Evolutionary conservation across 2,113 vertebrate genomes (phyloP).

Genomic region (Gobius niger): DNA sequence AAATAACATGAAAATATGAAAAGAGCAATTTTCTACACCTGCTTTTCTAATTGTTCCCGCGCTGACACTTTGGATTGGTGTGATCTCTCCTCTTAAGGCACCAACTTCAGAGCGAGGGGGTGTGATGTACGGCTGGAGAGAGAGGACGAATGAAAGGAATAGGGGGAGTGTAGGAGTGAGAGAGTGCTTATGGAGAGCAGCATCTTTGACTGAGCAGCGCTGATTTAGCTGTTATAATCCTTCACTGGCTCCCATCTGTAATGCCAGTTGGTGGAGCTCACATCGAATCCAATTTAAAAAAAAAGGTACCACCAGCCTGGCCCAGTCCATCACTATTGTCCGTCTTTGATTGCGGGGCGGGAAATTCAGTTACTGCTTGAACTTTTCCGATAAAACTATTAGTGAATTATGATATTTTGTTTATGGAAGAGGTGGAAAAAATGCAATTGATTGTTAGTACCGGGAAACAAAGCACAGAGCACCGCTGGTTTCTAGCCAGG

Average conservation of each 20-base stretch:
- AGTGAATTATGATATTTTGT: neutral
- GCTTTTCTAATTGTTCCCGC: slow-evolving; percentile 65
- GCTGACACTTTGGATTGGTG: slow-evolving; percentile 54
- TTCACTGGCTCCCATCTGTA: slow-evolving; percentile 55
- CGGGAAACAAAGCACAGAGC: neutral
- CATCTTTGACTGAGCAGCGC: slow-evolving; percentile 41
- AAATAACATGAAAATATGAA: slow-evolving; percentile 62
- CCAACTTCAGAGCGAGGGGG: slow-evolving; percentile 31
- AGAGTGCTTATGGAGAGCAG: slow-evolving; percentile 31
- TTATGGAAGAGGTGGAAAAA: neutral
- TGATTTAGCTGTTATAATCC: slow-evolving; percentile 52
- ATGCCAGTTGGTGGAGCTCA: slow-evolving; percentile 49
- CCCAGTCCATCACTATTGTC: slow-evolving; percentile 9
- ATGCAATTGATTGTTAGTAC: neutral
- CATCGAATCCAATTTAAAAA: slow-evolving; percentile 8
- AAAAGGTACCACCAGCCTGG: slow-evolving; percentile 27
- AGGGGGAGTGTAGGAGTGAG: slow-evolving; percentile 18
- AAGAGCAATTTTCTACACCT: slow-evolving; percentile 60
- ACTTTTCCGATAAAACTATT: neutral
- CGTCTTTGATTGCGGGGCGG: neutral
- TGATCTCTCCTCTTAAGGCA: slow-evolving; percentile 60
- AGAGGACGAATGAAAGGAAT: slow-evolving; percentile 25
- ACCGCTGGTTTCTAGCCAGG: neutral
- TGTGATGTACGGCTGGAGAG: slow-evolving; percentile 39
- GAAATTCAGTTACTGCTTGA: neutral